These are phyloP conservation scores for Epistrophella euchroma DNA, from an alignment of 2,888 invertebrate genomes.

Conservation along the genomic window DNA sequence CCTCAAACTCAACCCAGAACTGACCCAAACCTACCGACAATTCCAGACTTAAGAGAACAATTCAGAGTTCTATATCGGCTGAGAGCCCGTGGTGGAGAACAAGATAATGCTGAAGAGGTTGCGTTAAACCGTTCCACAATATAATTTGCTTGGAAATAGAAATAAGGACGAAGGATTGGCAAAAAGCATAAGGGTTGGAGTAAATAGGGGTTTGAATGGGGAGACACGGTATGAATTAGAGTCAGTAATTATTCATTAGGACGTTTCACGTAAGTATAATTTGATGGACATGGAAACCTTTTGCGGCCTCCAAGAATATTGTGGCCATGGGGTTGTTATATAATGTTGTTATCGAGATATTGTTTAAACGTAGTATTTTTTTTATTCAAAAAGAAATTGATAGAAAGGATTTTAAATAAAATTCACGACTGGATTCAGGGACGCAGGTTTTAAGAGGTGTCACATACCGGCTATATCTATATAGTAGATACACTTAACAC, in stretches of 20 bases:
- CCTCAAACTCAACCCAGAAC: constrained; percentile 12
- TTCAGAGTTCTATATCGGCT: constrained; percentile 58
- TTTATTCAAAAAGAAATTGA: background rate
- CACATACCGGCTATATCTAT: no score
- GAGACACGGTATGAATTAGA: constrained; percentile 61
- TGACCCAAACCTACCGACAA: constrained; percentile 32
- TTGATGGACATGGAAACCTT: constrained; percentile 74
- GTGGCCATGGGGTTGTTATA: constrained; percentile 10
- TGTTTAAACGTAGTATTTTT: background rate
- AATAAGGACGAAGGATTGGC: constrained; percentile 53
- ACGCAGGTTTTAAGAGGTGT: background rate
- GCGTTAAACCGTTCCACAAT: constrained; percentile 42
- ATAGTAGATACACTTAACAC: no score
- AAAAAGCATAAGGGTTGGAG: constrained; percentile 1
- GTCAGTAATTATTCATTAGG: constrained; percentile 77
- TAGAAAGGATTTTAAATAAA: background rate
- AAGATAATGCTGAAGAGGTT: constrained; percentile 72
- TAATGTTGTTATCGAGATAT: background rate
- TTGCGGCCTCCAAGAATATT: constrained; percentile 49
- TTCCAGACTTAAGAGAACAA: constrained; percentile 73
- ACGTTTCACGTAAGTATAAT: constrained; percentile 75
- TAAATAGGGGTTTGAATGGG: constrained; percentile 34
- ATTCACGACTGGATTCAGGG: background rate
- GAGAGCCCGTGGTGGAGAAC: constrained; percentile 47
- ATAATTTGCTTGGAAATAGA: constrained; percentile 45